Evolutionary conservation across 2,113 vertebrate genomes (phyloP).

Genomic region (Telmatochromis sp.): DNA sequence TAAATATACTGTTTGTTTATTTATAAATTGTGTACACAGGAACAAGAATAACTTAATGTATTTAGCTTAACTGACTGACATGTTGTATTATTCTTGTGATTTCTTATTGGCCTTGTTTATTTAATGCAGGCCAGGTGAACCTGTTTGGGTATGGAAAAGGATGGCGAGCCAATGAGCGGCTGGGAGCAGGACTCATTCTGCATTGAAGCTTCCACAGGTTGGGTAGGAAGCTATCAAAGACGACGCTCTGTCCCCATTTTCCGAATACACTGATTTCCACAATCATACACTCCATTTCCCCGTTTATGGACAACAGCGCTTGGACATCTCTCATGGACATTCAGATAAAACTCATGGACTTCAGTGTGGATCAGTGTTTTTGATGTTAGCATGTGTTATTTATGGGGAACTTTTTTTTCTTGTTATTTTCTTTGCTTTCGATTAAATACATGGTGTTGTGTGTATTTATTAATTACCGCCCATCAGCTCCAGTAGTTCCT

Average conservation of each 20-base stretch:
- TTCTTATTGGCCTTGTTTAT: too few relatives aligned
- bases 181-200: too few relatives aligned
- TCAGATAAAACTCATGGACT: background rate
- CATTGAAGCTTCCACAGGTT: fast-evolving
- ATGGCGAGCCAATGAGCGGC: fast-evolving
- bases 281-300: background rate
- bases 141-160: fast-evolving
- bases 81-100: too few relatives aligned
- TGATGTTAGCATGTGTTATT: background rate
- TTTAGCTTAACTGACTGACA: too few relatives aligned
- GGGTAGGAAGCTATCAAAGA: background rate
- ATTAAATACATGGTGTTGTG: background rate
- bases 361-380: background rate
- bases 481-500: background rate
- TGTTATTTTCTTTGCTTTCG: background rate
- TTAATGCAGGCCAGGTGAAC: too few relatives aligned
- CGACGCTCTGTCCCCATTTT: background rate
- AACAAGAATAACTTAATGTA: too few relatives aligned
- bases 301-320: background rate
- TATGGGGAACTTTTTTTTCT: background rate
- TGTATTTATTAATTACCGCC: background rate
- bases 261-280: background rate
- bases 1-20: too few relatives aligned
- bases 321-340: background rate
- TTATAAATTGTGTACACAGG: too few relatives aligned